Conservation (phyloP, 1,140 invertebrate genomes). For the Kradibia gibbosae region DNA sequence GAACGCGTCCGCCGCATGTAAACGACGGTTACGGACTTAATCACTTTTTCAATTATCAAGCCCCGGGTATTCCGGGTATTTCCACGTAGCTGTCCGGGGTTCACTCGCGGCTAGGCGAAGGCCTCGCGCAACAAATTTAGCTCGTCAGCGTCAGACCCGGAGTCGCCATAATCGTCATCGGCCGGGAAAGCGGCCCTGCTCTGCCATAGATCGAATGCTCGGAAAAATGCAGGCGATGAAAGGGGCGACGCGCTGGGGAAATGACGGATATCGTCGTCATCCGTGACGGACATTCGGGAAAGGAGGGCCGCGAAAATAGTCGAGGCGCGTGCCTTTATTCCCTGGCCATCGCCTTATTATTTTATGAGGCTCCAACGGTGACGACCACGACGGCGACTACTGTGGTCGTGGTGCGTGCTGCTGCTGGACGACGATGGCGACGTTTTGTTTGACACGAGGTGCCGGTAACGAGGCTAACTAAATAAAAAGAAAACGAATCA, state of each 20-base stretch:
- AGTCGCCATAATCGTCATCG: neutral
- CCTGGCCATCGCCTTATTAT: neutral
- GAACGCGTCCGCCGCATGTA: neutral
- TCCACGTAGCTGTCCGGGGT: neutral
- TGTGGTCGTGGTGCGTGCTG: no score
- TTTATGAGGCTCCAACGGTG: no score
- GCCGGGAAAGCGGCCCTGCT: neutral
- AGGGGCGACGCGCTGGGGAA: neutral
- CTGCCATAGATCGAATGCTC: neutral
- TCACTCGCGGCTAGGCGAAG: neutral
- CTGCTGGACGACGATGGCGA: no score
- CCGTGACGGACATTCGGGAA: neutral
- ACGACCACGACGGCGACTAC: no score
- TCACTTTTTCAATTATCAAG: slow-evolving; percentile 26
- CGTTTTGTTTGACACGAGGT: no score
- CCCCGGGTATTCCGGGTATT: neutral
- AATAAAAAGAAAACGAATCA: no score
- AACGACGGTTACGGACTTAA: neutral
- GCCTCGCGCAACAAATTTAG: neutral
- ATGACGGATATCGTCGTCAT: slow-evolving; percentile 14
- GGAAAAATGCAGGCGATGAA: slow-evolving; percentile 14
- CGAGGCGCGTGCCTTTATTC: neutral
- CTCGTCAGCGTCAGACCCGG: neutral
- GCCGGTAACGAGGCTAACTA: no score
- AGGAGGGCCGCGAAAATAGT: slow-evolving; percentile 11